Base-by-base conservation (phyloP, 2,888 invertebrate genomes). In the Dromius quadrimaculatus region DNA sequence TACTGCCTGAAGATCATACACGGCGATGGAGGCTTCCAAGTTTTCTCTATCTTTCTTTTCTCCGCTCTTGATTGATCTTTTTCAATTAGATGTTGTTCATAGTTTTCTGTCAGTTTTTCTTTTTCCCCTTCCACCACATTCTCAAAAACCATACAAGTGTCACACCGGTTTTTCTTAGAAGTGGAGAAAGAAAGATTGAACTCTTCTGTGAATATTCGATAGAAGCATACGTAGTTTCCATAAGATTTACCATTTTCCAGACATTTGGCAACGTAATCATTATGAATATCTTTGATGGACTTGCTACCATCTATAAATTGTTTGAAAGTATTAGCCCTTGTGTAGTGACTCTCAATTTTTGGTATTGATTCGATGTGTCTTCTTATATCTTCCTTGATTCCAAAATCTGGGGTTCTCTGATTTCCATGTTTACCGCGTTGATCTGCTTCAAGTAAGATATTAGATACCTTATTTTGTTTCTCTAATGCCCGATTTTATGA, bases 251-350 rank as follows among this genome's bases (percentile, higher is more conserved):
- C 64, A 28, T 72, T 38, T 63, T 36, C 36, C 43, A 72, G 43
- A 11, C 74, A 72, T 11, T 70, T 47, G 22, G 72, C 50, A 63
- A 66, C 70, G 54, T 76, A 75, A 71, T 77, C 74, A 41, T 76
- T 28, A 57, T 76, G 70, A 20, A 77, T 23, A 22, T 74, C 72
- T 17, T 73, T 71, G 17, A 77, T 38, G 50, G 74, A 73, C 70
- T 74, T 76, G 17, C 74, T 74, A n/a, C 75, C 75, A 5, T 75
- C 75, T 65, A 76, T 76, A 36, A 54, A 76, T 62, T 76, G 71
- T 41, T 61, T 38, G 3, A 6, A 4, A 38, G 5, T 38, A 13
- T 38, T 4, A 38, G 38, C 38, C n/a, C 20, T 75, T 8, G 28
- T 28, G 8, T 28, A 28, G 61, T 77, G 76, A 36, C 75, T 75